Evolutionary conservation across 2,113 vertebrate genomes (phyloP), one percentile per base, ranked within the genome.

Genomic region (Eleginops maclovinus): DNA sequence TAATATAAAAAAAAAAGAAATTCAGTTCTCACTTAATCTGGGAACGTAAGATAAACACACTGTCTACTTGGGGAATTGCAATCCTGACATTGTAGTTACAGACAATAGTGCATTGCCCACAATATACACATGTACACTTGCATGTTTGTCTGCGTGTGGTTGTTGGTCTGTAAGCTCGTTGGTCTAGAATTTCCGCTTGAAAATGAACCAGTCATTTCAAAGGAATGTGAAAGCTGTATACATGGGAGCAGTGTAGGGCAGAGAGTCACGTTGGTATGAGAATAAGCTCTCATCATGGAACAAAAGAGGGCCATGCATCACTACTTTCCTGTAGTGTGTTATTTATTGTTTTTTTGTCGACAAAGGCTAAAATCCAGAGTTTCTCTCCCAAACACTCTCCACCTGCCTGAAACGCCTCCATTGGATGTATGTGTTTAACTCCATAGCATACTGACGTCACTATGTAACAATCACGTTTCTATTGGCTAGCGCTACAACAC

Each of bases 1-100:
- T 69, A 41, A 65, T 26, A 61, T 11, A 10, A 4, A 15, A 16
- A 1, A 40, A 56, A 66, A 63, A 54, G 31, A 8, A 36, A 54
- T 50, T 4, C 24, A 43, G 7, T 77, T 64, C 22, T 46, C n/a
- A 56, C 44, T 59, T 66, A 84, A 84, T 86, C 65, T 77, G 73
- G 12, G 80, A 88, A 79, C 85, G 44, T 16, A 43, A 62, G 87
- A 90, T 84, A 84, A 86, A 84, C 74, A 69, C 9, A 47, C 50
- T 55, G 49, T 58, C 0, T 58, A 79, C 60, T 50, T 31, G 8
- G 72, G 69, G 63, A 68, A 19, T 54, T 84, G 28, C 86, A 88
- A 87, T 89, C 84, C 85, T 46, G 16, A 67, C 61, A 58, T 50
- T 82, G 67, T 87, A 24, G 28, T 54, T 53, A 67, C 59, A 68